A percentile compares a stretch with the other conserved stretches of the same genome.
These are phyloP conservation scores for Drosophila subquinaria DNA, from an alignment of 2,888 invertebrate species.

Conservation along the genomic window DNA sequence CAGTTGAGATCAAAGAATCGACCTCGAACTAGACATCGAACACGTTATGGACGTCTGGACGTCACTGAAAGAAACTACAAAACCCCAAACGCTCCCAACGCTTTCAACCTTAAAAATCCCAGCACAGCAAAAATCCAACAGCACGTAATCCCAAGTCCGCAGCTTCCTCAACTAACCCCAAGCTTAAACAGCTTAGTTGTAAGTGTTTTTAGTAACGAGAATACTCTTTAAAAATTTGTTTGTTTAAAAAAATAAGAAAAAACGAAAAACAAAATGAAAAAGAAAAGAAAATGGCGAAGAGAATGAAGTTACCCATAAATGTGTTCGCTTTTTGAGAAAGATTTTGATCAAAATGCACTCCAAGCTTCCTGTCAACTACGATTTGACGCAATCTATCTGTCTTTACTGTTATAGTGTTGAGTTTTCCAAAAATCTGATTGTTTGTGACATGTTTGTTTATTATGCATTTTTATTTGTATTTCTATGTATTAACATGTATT, in stretches of 20 bases:
- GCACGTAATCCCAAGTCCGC: slow-evolving; percentile 42
- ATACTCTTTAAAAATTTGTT: slow-evolving; percentile 50
- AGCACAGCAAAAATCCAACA: slow-evolving; percentile 49
- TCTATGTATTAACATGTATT: slow-evolving; percentile 73
- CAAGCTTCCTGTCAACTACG: slow-evolving; percentile 59
- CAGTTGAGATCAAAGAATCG: slow-evolving; percentile 36
- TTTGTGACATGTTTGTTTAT: slow-evolving; percentile 84
- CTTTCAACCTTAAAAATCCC: slow-evolving; percentile 51
- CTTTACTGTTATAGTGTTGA: slow-evolving; percentile 35
- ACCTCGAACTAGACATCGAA: slow-evolving; percentile 60
- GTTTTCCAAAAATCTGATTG: slow-evolving; percentile 39
- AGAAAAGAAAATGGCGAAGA: slow-evolving; percentile 6
- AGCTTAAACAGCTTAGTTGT: slow-evolving; percentile 51
- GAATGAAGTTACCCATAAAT: slow-evolving; percentile 47
- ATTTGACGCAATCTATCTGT: slow-evolving; percentile 29
- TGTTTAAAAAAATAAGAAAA: slow-evolving; percentile 19
- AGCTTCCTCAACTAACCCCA: slow-evolving; percentile 52
- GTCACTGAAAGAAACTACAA: slow-evolving; percentile 43
- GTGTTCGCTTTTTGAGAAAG: slow-evolving; percentile 40
- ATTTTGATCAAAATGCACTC: slow-evolving; percentile 61
- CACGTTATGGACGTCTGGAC: slow-evolving; percentile 41
- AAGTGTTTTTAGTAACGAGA: slow-evolving; percentile 64
- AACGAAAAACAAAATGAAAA: slow-evolving; percentile 14
- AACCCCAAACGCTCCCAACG: slow-evolving; percentile 29
- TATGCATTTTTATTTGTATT: slow-evolving; percentile 73